phyloP scores from a whole-genome alignment of 1,140 invertebrate genomes.

The Venustaconcha ellipsiformis region DNA sequence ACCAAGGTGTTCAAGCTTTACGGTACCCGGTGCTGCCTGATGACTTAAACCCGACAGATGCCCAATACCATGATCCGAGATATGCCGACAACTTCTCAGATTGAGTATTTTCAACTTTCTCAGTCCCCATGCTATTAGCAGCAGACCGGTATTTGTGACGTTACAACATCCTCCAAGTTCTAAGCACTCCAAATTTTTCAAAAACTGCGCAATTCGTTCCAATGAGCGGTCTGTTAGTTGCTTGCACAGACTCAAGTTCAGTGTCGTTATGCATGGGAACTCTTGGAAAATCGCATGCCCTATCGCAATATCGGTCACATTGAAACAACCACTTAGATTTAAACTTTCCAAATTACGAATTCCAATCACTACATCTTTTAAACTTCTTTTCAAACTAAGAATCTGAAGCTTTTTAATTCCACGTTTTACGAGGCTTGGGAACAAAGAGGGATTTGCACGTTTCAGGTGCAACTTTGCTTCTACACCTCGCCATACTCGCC shows the following conservation, averaged over 20 bases:
- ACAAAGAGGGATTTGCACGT: slow-evolving; percentile 84
- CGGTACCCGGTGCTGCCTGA: slow-evolving; percentile 72
- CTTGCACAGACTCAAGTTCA: slow-evolving; percentile 94
- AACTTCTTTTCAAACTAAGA: slow-evolving; percentile 84
- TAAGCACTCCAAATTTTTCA: slow-evolving; percentile 89
- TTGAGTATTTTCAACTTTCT: slow-evolving; percentile 86
- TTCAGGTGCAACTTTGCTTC: slow-evolving; percentile 91
- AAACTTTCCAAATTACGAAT: slow-evolving; percentile 88
- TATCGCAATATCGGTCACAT: slow-evolving; percentile 86
- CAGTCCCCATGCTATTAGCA: slow-evolving; percentile 87
- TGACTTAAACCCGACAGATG: slow-evolving; percentile 83
- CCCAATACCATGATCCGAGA: slow-evolving; percentile 90
- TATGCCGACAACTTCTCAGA: slow-evolving; percentile 90
- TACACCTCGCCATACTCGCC: slow-evolving; percentile 92
- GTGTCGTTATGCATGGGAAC: slow-evolving; percentile 79
- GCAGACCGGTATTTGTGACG: slow-evolving; percentile 87
- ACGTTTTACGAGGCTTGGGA: slow-evolving; percentile 85
- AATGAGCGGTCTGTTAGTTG: slow-evolving; percentile 91
- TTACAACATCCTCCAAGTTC: slow-evolving; percentile 92
- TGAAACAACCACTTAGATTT: slow-evolving; percentile 93
- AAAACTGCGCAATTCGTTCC: slow-evolving; percentile 83
- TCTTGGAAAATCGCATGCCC: slow-evolving; percentile 83
- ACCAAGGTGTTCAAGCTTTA: slow-evolving; percentile 84
- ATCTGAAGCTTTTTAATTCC: slow-evolving; percentile 92
- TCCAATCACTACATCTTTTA: slow-evolving; percentile 87